These are phyloP conservation scores for Drosophila santomea DNA, from an alignment of 1,140 invertebrate genomes.

Conservation along the genomic window DNA sequence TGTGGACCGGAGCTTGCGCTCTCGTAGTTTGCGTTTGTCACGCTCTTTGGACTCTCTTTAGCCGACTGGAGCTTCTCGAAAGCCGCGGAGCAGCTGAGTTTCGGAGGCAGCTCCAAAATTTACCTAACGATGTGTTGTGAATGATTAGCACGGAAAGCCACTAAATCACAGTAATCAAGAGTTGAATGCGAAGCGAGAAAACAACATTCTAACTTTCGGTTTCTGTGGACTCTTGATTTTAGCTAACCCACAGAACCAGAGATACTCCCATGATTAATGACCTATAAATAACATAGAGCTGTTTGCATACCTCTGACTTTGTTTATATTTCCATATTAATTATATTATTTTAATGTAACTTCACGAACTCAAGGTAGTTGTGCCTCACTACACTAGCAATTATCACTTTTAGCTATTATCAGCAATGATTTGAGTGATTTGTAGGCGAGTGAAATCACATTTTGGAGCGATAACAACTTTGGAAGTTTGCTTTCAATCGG, in stretches of 20 bases:
- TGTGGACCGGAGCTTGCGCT: conserved; percentile 40
- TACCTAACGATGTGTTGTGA: conserved; percentile 41
- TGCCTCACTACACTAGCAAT: conserved; percentile 4
- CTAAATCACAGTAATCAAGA: conserved; percentile 36
- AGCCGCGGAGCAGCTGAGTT: conserved; percentile 31
- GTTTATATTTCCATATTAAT: conserved; percentile 18
- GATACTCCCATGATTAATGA: conserved; percentile 10
- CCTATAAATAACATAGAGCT: conserved; percentile 1
- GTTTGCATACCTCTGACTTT: background rate
- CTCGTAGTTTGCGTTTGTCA: conserved; percentile 25
- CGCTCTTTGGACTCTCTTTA: conserved; percentile 1
- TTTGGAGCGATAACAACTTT: conserved; percentile 12
- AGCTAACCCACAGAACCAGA: background rate
- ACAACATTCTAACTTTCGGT: conserved; percentile 61
- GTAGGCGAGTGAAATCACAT: conserved; percentile 27
- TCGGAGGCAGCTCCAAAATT: conserved; percentile 37
- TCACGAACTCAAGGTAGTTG: conserved; percentile 6
- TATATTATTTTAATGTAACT: conserved; percentile 1
- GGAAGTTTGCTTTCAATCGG: conserved; percentile 21
- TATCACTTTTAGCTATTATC: conserved; percentile 7
- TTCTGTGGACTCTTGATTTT: conserved; percentile 43
- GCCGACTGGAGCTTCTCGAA: conserved; percentile 10
- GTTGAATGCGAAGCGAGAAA: conserved; percentile 26
- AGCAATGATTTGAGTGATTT: conserved; percentile 22
- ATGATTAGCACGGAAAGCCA: conserved; percentile 30